Evolutionary conservation across 2,797 vertebrate genomes (phyloP).

Genomic region (Centropyge bicolor): DNA sequence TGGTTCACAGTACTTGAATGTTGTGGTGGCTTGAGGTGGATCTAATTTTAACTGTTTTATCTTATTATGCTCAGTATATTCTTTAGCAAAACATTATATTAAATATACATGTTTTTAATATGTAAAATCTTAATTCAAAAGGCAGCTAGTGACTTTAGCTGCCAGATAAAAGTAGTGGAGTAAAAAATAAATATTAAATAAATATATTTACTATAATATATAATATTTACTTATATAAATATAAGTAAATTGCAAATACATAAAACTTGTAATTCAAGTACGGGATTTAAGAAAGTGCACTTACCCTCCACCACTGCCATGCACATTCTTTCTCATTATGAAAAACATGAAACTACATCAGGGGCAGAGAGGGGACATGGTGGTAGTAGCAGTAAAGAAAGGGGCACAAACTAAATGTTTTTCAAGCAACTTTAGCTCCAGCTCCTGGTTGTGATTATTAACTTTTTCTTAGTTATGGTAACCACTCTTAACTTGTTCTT

Average conservation of each 20-base stretch:
- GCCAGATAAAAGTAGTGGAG: neutral
- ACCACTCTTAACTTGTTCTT: neutral
- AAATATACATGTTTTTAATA: neutral
- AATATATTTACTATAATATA: too few species aligned
- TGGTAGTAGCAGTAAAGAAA: neutral
- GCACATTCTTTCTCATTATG: neutral
- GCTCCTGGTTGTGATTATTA: neutral
- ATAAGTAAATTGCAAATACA: neutral
- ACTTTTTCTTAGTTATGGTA: neutral
- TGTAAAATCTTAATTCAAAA: neutral
- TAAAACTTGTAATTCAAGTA: neutral
- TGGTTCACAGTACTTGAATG: neutral
- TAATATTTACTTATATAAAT: too few species aligned
- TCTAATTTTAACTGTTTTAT: neutral
- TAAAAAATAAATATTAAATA: too few species aligned
- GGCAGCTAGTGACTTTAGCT: neutral
- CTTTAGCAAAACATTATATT: neutral
- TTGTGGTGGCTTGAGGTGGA: neutral
- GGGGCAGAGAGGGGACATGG: neutral
- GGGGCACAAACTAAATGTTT: neutral
- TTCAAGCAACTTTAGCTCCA: neutral
- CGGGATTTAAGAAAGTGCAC: neutral
- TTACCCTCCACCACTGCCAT: neutral
- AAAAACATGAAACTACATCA: neutral
- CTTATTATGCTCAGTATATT: neutral